Evolutionary conservation across 2,888 invertebrate species (phyloP).

Genomic region (Steinernema carpocapsae): DNA sequence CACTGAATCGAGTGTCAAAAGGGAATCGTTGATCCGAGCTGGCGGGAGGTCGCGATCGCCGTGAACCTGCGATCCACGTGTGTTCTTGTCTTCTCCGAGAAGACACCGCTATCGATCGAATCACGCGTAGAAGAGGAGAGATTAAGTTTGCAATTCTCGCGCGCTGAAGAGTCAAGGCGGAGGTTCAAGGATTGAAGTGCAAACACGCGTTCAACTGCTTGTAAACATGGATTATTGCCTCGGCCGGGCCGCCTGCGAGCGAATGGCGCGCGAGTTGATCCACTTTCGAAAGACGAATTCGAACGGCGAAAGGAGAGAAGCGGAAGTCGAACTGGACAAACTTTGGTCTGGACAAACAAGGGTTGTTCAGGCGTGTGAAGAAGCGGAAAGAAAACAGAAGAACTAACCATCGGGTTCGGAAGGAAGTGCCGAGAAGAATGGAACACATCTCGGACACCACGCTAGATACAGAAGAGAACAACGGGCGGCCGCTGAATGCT

Average conservation of each 20-base stretch:
- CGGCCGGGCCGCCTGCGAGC: not conserved
- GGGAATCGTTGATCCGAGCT: constrained; percentile 19
- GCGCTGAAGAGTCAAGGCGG: not conserved
- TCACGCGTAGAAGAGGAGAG: not conserved
- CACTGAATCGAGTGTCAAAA: constrained; percentile 19
- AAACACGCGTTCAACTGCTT: constrained; percentile 16
- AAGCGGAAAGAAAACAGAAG: not conserved
- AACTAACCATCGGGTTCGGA: constrained; percentile 12
- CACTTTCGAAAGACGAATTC: not conserved
- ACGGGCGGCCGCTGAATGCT: not conserved
- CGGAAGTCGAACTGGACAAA: constrained; percentile 6
- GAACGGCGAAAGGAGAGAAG: not conserved
- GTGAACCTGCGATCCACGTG: not conserved
- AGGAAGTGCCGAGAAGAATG: constrained; percentile 34
- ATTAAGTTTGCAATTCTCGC: not conserved
- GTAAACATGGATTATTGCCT: constrained; percentile 26
- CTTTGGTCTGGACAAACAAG: constrained; percentile 8
- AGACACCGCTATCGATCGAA: no score
- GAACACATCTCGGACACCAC: not conserved
- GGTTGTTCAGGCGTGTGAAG: constrained; percentile 18
- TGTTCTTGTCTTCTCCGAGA: no score
- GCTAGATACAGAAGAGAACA: not conserved
- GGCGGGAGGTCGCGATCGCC: not conserved
- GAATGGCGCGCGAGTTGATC: not conserved
- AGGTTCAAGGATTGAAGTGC: constrained; percentile 11